These are phyloP conservation scores for Epirrhoe tristata DNA, from an alignment of 2,888 invertebrate species.

Conservation along the genomic window DNA sequence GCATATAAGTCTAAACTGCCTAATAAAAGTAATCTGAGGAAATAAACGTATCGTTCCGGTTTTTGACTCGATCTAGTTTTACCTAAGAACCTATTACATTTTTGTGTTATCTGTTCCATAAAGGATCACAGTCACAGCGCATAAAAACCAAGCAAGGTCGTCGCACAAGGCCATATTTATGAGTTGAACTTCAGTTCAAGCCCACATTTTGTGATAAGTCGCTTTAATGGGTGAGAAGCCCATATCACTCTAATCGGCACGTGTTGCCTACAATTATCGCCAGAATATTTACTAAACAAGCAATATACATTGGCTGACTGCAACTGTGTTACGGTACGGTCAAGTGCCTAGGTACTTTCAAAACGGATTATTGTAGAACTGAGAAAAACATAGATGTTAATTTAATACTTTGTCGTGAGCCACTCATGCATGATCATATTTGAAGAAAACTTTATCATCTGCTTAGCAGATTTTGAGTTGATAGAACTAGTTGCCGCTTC, in stretches of 20 bases:
- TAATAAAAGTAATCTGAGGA: conserved; percentile 1
- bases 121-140: conserved; percentile 18
- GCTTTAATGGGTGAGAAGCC: conserved; percentile 33
- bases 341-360: no score
- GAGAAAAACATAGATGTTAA: not conserved
- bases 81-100: no score
- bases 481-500: conserved; percentile 48
- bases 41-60: not conserved
- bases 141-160: conserved; percentile 40
- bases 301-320: not conserved
- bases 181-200: conserved; percentile 30
- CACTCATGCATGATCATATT: conserved; percentile 30
- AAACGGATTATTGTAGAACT: not conserved
- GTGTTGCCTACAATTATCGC: conserved; percentile 5
- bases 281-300: conserved; percentile 14
- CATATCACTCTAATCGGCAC: conserved; percentile 17
- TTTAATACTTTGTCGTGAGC: conserved; percentile 16
- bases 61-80: conserved; percentile 2
- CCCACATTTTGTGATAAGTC: conserved; percentile 25
- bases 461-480: conserved; percentile 40
- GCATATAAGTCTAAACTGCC: no score
- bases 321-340: not conserved
- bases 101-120: conserved; percentile 17
- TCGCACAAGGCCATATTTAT: conserved; percentile 45
- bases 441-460: conserved; percentile 42